These are phyloP conservation scores for Dasypolia templi DNA, from an alignment of 2,888 invertebrate species.

Conservation along the genomic window DNA sequence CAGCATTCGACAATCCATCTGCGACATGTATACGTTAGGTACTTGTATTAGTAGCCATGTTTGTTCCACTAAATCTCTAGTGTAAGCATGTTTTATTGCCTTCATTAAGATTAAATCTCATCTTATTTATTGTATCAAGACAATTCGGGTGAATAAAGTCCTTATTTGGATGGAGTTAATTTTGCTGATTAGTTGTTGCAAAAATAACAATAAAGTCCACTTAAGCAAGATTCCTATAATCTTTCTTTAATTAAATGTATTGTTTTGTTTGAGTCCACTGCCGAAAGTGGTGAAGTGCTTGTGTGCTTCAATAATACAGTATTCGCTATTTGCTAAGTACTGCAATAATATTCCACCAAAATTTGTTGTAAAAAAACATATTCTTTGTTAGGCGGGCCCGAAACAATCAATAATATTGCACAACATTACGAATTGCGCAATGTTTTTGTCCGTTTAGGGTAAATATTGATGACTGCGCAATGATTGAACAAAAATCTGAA, in stretches of 20 bases:
- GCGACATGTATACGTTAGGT: too few relatives aligned
- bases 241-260: not conserved
- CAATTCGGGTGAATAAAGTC: constrained; percentile 14
- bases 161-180: constrained; percentile 7
- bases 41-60: constrained; percentile 27
- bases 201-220: too few relatives aligned
- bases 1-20: too few relatives aligned
- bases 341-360: not conserved
- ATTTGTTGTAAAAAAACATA: not conserved
- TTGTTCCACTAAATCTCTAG: constrained; percentile 43
- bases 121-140: constrained; percentile 31
- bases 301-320: not conserved
- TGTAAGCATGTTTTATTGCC: constrained; percentile 57
- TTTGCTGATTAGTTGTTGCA: not conserved
- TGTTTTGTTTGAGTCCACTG: not conserved
- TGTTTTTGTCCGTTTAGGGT: too few relatives aligned
- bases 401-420: too few relatives aligned
- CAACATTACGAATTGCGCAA: too few relatives aligned
- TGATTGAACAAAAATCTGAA: too few relatives aligned
- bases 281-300: too few relatives aligned
- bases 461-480: too few relatives aligned
- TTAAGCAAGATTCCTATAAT: too few relatives aligned
- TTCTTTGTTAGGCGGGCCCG: too few relatives aligned
- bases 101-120: constrained; percentile 60
- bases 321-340: not conserved